These are phyloP conservation scores for Oppia nitens DNA, from an alignment of 1,140 invertebrate species.

Conservation along the genomic window DNA sequence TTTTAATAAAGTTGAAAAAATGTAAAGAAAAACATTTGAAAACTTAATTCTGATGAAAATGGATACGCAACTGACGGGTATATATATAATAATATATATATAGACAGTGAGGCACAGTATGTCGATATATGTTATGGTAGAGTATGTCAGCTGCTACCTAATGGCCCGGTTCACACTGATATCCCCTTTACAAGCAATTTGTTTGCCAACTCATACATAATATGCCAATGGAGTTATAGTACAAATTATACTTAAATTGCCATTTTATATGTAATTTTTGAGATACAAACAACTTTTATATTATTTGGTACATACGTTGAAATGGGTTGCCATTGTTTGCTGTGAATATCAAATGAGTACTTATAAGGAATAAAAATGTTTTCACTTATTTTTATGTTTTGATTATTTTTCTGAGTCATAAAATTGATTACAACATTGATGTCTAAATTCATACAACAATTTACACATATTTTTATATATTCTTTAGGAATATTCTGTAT, in stretches of 20 bases:
- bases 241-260: neutral
- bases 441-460: no score
- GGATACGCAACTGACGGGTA: no score
- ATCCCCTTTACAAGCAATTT: neutral
- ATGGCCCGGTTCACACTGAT: neutral
- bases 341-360: neutral
- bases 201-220: neutral
- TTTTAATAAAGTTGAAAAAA: no score
- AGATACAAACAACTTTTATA: neutral
- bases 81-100: no score
- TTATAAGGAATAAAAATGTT: neutral
- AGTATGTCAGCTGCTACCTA: neutral
- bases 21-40: no score
- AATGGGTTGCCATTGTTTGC: neutral
- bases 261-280: neutral
- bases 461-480: no score
- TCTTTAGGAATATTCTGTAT: neutral
- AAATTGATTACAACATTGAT: no score
- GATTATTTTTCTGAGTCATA: no score
- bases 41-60: no score
- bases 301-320: no score
- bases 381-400: no score
- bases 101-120: no score
- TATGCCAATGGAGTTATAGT: neutral
- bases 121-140: neutral